Conservation (phyloP, 2,888 invertebrate species). For the Eupithecia centaureata region DNA sequence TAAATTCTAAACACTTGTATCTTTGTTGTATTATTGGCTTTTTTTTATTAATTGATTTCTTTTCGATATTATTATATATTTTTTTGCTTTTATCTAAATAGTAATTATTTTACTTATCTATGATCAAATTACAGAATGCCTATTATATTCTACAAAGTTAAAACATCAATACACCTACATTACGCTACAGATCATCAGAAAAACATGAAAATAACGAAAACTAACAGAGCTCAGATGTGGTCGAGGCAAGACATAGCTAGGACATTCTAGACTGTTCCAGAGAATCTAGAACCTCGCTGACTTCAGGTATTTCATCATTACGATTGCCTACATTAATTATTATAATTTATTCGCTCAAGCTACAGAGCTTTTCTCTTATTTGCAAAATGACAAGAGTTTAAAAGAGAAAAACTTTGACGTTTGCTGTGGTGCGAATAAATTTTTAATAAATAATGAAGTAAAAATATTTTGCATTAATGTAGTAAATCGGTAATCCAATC, state of each 20-base stretch:
- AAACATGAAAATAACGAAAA: conserved; percentile 50
- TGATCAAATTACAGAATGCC: not conserved
- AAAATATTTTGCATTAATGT: conserved; percentile 6
- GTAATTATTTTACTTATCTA: not conserved
- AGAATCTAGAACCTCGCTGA: conserved; percentile 53
- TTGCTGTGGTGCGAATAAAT: not conserved
- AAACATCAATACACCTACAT: conserved; percentile 39
- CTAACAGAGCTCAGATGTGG: conserved; percentile 81
- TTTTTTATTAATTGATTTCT: not conserved
- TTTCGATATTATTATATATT: not conserved
- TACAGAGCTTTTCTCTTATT: not conserved
- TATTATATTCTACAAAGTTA: not conserved
- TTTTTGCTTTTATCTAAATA: not conserved
- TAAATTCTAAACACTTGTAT: not conserved
- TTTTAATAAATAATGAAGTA: conserved; percentile 2
- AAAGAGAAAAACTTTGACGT: not conserved
- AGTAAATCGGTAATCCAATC: not conserved
- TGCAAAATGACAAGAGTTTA: not conserved
- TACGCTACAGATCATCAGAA: conserved; percentile 60
- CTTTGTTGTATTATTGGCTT: not conserved
- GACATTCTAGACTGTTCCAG: conserved; percentile 48
- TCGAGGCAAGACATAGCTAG: conserved; percentile 82
- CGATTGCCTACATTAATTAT: conserved; percentile 10
- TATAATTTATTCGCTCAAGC: not conserved
- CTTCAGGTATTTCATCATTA: conserved; percentile 60